Conservation (phyloP, 1,140 invertebrate species). For the Drosophila orosa region DNA sequence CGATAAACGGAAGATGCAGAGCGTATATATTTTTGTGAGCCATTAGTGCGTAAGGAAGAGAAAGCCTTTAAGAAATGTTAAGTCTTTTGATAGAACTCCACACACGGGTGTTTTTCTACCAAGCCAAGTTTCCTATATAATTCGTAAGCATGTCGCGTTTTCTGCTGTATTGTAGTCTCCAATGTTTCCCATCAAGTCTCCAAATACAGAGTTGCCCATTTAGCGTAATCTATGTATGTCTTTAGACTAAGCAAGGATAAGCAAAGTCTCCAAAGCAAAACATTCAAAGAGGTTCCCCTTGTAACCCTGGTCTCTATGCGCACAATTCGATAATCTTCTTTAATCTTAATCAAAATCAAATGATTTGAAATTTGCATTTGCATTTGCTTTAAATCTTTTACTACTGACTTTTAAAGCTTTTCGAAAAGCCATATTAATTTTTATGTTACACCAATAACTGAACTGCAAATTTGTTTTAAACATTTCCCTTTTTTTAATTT, state of each 20-base stretch:
- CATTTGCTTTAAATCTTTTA: slow-evolving; percentile 56
- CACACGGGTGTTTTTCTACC: slow-evolving; percentile 32
- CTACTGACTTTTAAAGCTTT: slow-evolving; percentile 78
- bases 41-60: slow-evolving; percentile 47
- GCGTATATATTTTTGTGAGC: slow-evolving; percentile 55
- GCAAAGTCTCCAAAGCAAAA: slow-evolving; percentile 34
- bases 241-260: slow-evolving; percentile 46
- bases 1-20: slow-evolving; percentile 18
- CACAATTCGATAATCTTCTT: slow-evolving; percentile 20
- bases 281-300: slow-evolving; percentile 3
- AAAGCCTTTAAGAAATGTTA: slow-evolving; percentile 53
- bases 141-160: slow-evolving; percentile 42
- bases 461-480: slow-evolving; percentile 43
- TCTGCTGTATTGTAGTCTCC: slow-evolving; percentile 47
- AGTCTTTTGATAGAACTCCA: slow-evolving; percentile 51
- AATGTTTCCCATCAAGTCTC: slow-evolving; percentile 29
- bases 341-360: slow-evolving; percentile 10
- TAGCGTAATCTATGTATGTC: slow-evolving; percentile 30
- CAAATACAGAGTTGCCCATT: slow-evolving; percentile 30
- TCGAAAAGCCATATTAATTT: slow-evolving; percentile 78
- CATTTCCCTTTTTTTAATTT: slow-evolving; percentile 41
- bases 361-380: slow-evolving; percentile 41
- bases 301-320: slow-evolving; percentile 23
- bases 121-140: slow-evolving; percentile 60
- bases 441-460: slow-evolving; percentile 28